phyloP scores from a whole-genome alignment of 2,113 vertebrate genomes.

The Clinocottus analis region DNA sequence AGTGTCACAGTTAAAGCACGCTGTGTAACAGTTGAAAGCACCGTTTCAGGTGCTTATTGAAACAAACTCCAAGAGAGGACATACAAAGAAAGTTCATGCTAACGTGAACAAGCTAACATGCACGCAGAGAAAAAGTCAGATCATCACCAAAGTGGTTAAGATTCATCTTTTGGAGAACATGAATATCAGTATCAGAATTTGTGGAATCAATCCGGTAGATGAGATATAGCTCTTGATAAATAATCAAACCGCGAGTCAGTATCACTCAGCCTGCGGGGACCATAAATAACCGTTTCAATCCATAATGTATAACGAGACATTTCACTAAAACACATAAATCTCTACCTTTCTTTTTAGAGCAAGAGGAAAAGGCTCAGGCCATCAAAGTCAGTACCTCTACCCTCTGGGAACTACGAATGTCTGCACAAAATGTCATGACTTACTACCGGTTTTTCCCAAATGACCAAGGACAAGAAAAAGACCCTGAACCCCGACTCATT shows the following conservation, averaged over 20 bases:
- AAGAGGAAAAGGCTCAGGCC: background rate
- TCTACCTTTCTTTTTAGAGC: background rate
- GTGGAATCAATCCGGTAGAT: background rate
- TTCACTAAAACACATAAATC: background rate
- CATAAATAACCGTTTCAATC: background rate
- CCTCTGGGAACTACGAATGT: background rate
- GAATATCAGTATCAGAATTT: background rate
- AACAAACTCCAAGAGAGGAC: background rate
- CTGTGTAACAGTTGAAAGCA: too few relatives aligned
- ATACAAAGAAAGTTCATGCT: background rate
- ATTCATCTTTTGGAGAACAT: background rate
- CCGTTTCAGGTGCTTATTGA: too few relatives aligned
- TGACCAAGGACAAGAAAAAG: too few relatives aligned
- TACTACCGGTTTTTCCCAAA: background rate
- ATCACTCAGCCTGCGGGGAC: background rate
- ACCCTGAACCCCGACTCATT: background rate
- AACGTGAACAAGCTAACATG: background rate
- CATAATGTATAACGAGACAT: background rate
- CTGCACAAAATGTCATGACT: background rate
- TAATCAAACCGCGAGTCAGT: background rate
- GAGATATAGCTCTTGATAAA: background rate
- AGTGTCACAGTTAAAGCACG: background rate
- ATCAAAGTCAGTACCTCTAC: background rate
- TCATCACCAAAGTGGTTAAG: background rate
- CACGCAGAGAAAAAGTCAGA: background rate